Evolutionary conservation across 2,797 vertebrate species (phyloP).

Genomic region (Pristis pectinata): DNA sequence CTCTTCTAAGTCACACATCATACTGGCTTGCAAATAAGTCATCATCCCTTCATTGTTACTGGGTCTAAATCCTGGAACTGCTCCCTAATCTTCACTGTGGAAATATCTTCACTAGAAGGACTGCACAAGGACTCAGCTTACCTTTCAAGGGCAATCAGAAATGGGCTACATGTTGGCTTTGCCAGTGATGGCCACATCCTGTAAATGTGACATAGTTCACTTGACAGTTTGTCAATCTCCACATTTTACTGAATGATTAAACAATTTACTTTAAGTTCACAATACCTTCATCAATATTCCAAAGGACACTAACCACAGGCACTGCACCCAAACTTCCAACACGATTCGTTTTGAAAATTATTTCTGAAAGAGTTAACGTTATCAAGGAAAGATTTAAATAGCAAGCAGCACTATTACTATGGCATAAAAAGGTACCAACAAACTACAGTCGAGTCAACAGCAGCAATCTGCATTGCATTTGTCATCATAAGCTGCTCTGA

Average conservation of each 20-base stretch:
- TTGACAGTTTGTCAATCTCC: background rate
- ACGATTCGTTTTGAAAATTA: background rate
- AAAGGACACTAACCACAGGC: background rate
- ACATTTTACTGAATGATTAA: background rate
- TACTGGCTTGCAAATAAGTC: no score
- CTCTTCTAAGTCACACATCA: no score
- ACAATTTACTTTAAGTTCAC: background rate
- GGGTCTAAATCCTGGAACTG: no score
- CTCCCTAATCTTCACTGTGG: no score
- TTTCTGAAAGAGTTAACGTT: background rate
- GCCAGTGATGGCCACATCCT: no score
- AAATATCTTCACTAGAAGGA: no score
- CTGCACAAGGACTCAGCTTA: no score
- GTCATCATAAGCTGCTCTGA: background rate
- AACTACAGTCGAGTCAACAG: background rate
- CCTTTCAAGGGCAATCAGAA: no score
- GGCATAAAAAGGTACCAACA: background rate
- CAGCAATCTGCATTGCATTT: background rate
- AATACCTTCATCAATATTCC: background rate
- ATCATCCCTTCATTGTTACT: no score
- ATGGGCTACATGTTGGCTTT: no score
- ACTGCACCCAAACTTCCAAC: background rate
- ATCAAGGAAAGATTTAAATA: background rate
- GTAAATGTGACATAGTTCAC: background rate
- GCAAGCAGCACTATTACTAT: background rate